A percentile compares a stretch with the other conserved stretches of the same genome.
Evolutionary conservation across 2,797 vertebrate species (phyloP).

Genomic region (Pseudochirops corinnae): DNA sequence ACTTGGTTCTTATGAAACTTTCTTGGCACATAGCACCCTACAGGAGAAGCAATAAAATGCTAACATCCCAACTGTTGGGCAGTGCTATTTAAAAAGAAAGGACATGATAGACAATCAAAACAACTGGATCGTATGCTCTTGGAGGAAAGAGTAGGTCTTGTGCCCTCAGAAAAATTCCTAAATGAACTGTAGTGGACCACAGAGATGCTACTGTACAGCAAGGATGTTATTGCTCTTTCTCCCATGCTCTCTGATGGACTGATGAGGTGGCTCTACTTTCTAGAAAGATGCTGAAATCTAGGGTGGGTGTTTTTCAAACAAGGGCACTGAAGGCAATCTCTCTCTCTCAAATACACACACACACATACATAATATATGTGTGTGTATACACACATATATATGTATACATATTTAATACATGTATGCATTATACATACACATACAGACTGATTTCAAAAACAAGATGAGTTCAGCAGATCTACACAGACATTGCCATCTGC

Average conservation of each 20-base stretch:
- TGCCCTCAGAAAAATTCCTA: background rate
- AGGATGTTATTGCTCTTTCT: background rate
- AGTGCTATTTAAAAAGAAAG: background rate
- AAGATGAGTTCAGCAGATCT: background rate
- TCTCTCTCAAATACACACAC: too few relatives aligned
- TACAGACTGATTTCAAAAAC: background rate
- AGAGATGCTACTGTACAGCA: background rate
- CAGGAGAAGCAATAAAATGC: background rate
- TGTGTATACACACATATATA: background rate
- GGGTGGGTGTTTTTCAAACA: conserved; percentile 24
- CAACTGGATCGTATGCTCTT: background rate
- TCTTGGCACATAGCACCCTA: conserved; percentile 9
- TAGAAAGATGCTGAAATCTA: conserved; percentile 22
- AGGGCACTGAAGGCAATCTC: background rate
- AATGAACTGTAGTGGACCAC: background rate
- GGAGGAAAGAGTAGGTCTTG: background rate
- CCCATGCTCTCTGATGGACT: background rate
- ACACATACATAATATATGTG: too few relatives aligned
- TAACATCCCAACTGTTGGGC: background rate
- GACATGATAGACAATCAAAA: background rate
- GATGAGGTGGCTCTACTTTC: background rate
- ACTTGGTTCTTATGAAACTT: background rate
- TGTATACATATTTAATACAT: background rate
- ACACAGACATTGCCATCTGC: conserved; percentile 61
- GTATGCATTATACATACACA: background rate